These are phyloP conservation scores for Pimpla rufipes DNA, from an alignment of 2,888 invertebrate species.

Conservation along the genomic window DNA sequence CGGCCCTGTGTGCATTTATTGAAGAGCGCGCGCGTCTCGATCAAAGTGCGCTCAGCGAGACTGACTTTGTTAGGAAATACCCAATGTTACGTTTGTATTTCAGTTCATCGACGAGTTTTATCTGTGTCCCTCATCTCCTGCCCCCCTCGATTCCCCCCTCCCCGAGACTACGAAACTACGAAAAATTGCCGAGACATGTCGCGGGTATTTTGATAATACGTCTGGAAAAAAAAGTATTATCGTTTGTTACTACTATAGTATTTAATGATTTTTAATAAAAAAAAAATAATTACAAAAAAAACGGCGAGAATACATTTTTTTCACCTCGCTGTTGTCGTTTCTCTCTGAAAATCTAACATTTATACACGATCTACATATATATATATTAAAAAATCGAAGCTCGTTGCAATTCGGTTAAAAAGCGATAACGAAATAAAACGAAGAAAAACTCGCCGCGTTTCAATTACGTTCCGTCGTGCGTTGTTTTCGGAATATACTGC, in stretches of 20 bases:
- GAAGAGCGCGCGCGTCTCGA: conserved; percentile 33
- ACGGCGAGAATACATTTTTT: conserved; percentile 42
- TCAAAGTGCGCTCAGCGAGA: conserved; percentile 52
- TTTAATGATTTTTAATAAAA: conserved; percentile 75
- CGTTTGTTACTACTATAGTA: conserved; percentile 75
- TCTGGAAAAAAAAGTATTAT: conserved; percentile 66
- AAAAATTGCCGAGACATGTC: conserved; percentile 37
- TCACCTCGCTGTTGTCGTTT: not conserved
- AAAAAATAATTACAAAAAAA: conserved; percentile 64
- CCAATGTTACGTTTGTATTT: conserved; percentile 57
- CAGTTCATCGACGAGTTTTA: conserved; percentile 34
- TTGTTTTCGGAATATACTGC: conserved; percentile 79
- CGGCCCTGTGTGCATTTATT: conserved; percentile 50
- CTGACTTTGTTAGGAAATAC: conserved; percentile 51
- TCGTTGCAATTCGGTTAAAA: not conserved
- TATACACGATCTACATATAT: not conserved
- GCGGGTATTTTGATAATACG: conserved; percentile 67
- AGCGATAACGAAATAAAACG: not conserved
- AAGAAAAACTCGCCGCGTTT: conserved; percentile 1
- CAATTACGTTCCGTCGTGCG: conserved; percentile 66
- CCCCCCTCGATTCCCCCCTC: not conserved
- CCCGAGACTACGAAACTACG: conserved; percentile 20
- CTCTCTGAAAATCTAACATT: not conserved
- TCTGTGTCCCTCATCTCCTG: not conserved
- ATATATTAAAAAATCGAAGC: conserved; percentile 10